Percentiles rank a stretch among this genome's conserved stretches.
phyloP scores from a whole-genome alignment of 2,113 vertebrate genomes.

The Centropristis striata region DNA sequence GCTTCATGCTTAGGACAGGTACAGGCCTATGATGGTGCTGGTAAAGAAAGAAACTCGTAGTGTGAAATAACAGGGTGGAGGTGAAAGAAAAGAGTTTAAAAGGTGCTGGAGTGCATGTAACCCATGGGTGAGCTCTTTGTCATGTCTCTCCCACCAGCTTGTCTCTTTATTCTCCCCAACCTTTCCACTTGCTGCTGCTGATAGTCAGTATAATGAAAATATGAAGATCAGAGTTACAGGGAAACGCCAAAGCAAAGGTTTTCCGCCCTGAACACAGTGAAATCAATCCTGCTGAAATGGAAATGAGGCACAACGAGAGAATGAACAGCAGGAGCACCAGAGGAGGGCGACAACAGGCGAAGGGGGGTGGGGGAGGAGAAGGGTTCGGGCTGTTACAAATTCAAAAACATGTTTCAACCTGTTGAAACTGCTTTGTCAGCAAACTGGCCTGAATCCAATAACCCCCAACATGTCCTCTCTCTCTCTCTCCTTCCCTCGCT shows the following conservation, averaged over 20 bases:
- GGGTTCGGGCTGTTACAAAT: conserved; percentile 34
- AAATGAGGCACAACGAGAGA: conserved; percentile 66
- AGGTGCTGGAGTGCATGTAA: background rate
- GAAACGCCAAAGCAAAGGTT: conserved; percentile 62
- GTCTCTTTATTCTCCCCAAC: background rate
- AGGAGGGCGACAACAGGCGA: conserved; percentile 41
- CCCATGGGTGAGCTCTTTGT: background rate
- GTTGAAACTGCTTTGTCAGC: conserved; percentile 76
- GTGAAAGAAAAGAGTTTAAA: background rate
- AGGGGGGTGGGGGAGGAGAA: conserved; percentile 16
- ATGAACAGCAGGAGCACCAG: conserved; percentile 46
- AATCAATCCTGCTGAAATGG: conserved; percentile 76
- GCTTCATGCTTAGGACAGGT: conserved; percentile 48
- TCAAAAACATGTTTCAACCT: conserved; percentile 69
- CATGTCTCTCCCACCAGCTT: background rate
- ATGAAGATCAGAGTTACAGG: conserved; percentile 35
- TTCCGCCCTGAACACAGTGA: conserved; percentile 54
- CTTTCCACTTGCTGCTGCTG: conserved; percentile 10
- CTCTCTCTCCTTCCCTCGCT: background rate
- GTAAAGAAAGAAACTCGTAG: conserved; percentile 13
- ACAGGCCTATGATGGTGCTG: conserved; percentile 13
- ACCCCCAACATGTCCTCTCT: background rate
- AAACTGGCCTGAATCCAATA: conserved; percentile 40
- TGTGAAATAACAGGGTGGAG: conserved; percentile 43
- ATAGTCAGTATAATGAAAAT: conserved; percentile 37